Conservation (phyloP, 2,888 invertebrate genomes). For the Folsomia candida region DNA sequence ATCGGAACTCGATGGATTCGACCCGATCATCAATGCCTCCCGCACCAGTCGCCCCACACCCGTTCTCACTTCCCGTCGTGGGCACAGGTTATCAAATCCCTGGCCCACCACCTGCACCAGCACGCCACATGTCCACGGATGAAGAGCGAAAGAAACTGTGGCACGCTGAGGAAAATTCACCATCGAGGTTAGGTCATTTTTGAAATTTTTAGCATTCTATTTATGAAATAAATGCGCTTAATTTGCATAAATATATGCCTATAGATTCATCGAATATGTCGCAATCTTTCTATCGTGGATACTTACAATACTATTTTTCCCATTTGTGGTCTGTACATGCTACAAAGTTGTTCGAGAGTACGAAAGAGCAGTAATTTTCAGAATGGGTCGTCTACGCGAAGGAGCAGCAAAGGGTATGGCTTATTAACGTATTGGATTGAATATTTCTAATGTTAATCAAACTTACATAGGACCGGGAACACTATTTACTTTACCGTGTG, state of each 20-base stretch:
- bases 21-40: neutral
- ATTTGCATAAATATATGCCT: neutral
- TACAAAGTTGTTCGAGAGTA: conserved; percentile 58
- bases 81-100: neutral
- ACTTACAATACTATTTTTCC: conserved; percentile 28
- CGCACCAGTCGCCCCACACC: neutral
- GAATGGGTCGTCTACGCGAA: conserved; percentile 56
- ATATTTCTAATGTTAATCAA: too few species aligned
- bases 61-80: neutral
- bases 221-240: too few species aligned
- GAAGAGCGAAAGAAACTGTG: neutral
- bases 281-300: conserved; percentile 33
- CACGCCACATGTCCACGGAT: neutral
- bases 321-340: conserved; percentile 22
- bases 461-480: too few species aligned
- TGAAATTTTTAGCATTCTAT: neutral
- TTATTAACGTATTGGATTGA: too few species aligned
- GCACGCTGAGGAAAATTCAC: neutral
- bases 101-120: neutral
- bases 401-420: conserved; percentile 61
- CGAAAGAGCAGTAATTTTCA: conserved; percentile 59
- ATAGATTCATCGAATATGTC: conserved; percentile 31
- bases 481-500: conserved; percentile 64
- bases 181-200: neutral
- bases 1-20: neutral